Base-by-base conservation (phyloP, 37 sponge, comb jelly and placozoan genomes). In the Halichondria panicea region DNA sequence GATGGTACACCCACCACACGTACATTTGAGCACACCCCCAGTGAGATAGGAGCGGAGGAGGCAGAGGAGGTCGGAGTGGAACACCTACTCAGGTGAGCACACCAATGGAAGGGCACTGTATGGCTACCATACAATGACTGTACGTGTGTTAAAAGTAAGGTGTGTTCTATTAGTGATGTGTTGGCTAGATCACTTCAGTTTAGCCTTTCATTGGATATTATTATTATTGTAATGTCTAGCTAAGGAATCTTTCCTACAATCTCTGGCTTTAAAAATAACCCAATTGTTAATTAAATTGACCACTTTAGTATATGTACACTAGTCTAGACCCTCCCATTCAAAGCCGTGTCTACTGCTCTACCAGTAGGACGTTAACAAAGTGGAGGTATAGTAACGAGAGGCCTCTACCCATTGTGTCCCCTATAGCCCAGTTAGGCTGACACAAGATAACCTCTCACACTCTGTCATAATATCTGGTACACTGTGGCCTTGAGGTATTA, bases 21-120 rank as follows among this genome's bases (percentile, higher is more conserved):
- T 43, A 98, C 96, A 8, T 98, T 95, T 79, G 94, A 95, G 55
- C 96, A 98, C 72, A 92, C 95, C 8, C 76, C 78, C 15, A 95
- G 96, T 76, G 99, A 98, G 70, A 95, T 98, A 25, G 99, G 99
- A 43, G 99, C 99, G 24, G 99, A 98, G 59, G 99, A 98, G 72
- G 94, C 99, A 0, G 99, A 98, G 71, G 99, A 98, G 43, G 99
- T 98, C 22, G 99, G 99, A 15, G 99, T 98, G 69, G 99, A 98
- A 42, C 99, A 98, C 70, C 60, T 98, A 61, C 81, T 98, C 21
- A 87, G 94, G 94, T 94, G 40, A 59, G 31, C 8, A 13, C 52
- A 18, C 52, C 11, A 48, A 15, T 48, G 11, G 15, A 15, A 15
- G 15, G 11, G 52, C 52, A 18, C 15, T 48, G 52, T 11, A 11